Percentiles rank a stretch among this genome's conserved stretches.
phyloP scores from a whole-genome alignment of 2,888 invertebrate species.

The Cylindroiulus punctatus region DNA sequence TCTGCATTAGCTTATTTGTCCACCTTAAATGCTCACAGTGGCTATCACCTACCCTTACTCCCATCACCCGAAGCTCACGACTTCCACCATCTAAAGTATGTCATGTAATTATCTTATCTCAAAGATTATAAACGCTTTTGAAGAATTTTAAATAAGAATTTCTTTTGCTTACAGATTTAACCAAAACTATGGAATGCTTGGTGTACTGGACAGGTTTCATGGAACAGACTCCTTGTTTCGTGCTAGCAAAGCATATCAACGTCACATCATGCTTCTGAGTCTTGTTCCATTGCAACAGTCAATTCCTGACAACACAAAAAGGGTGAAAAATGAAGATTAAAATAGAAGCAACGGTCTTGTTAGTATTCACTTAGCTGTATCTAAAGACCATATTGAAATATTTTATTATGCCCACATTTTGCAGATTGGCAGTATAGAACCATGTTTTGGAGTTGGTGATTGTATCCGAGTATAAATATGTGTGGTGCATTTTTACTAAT shows the following conservation, averaged over 20 bases:
- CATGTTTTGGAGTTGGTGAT: too few relatives aligned
- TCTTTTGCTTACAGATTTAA: constrained; percentile 73
- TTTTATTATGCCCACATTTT: too few relatives aligned
- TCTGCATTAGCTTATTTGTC: constrained; percentile 79
- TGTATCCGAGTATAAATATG: too few relatives aligned
- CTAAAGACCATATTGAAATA: too few relatives aligned
- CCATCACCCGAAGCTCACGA: constrained; percentile 88
- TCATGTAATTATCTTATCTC: not conserved
- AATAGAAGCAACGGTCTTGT: too few relatives aligned
- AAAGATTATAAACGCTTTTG: not conserved
- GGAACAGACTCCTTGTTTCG: constrained; percentile 83
- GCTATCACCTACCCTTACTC: constrained; percentile 86
- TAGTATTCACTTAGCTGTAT: too few relatives aligned
- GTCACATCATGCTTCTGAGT: constrained; percentile 70
- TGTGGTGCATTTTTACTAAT: too few relatives aligned
- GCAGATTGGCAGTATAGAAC: too few relatives aligned
- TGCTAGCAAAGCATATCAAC: constrained; percentile 75
- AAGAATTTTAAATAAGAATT: not conserved
- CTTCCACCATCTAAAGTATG: constrained; percentile 82
- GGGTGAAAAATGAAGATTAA: not conserved
- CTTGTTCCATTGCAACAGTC: constrained; percentile 62
- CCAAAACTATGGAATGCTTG: constrained; percentile 84
- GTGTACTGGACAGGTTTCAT: constrained; percentile 82
- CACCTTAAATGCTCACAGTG: constrained; percentile 83
- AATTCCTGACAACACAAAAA: not conserved